A percentile compares a stretch with the other conserved stretches of the same genome.
Conservation (phyloP, 2,797 vertebrate genomes). For the Rhinichthys osculus region DNA sequence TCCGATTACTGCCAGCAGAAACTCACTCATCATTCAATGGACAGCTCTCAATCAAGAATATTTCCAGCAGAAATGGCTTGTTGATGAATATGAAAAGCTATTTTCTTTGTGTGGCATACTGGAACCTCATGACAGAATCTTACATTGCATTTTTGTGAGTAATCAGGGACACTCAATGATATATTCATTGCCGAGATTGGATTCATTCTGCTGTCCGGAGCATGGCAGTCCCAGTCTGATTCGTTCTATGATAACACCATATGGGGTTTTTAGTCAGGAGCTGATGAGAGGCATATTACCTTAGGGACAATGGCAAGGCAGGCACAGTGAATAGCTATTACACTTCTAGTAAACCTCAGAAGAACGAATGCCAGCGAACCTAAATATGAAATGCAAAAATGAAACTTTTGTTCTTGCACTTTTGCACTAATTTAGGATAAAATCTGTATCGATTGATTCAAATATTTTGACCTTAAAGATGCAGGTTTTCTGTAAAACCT, state of each 20-base stretch:
- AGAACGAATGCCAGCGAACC: background rate
- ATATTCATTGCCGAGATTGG: slow-evolving; percentile 45
- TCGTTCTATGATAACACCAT: slow-evolving; percentile 37
- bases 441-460: background rate
- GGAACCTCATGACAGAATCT: slow-evolving; percentile 11
- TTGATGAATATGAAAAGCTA: slow-evolving; percentile 35
- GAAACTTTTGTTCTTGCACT: background rate
- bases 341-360: slow-evolving; percentile 9
- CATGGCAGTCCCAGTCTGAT: slow-evolving; percentile 39
- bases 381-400: background rate
- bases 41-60: slow-evolving; percentile 15
- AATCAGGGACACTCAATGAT: slow-evolving; percentile 39
- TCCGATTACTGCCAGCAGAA: slow-evolving; percentile 7
- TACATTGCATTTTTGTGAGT: slow-evolving; percentile 36
- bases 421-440: background rate
- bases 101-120: slow-evolving; percentile 28
- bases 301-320: slow-evolving; percentile 27
- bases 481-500: background rate
- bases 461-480: background rate
- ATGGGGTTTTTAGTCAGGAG: slow-evolving; percentile 44
- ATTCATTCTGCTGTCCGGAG: slow-evolving; percentile 29
- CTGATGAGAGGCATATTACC: slow-evolving; percentile 38
- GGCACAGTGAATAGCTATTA: slow-evolving; percentile 24
- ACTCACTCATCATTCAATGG: slow-evolving; percentile 15
- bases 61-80: slow-evolving; percentile 18